Evolutionary conservation across 2,888 invertebrate species (phyloP).

Genomic region (Mythimna albipuncta): DNA sequence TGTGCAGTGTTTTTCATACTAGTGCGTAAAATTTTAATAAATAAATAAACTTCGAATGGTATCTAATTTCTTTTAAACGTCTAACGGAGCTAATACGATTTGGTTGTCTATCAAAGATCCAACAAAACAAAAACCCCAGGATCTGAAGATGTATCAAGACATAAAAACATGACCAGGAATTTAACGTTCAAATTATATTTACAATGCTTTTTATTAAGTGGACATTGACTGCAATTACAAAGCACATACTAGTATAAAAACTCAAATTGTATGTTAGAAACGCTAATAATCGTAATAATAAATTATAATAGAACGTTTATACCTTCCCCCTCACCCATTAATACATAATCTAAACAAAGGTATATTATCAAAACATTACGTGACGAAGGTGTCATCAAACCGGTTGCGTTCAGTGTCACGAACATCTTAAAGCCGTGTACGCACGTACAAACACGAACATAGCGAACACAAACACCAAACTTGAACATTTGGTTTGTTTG

Average conservation of each 20-base stretch:
- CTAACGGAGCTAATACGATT: no score
- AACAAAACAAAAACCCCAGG: no score
- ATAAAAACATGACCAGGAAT: neutral
- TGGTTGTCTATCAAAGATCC: no score
- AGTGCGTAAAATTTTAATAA: no score
- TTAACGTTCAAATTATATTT: neutral
- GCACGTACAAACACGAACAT: no score
- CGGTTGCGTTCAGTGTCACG: constrained; percentile 2
- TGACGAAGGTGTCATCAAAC: constrained; percentile 18
- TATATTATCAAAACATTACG: constrained; percentile 17
- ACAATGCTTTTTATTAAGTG: no score
- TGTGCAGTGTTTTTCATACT: no score
- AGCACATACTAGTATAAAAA: neutral
- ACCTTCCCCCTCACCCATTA: neutral
- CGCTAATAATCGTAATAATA: neutral
- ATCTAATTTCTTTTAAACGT: no score
- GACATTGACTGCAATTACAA: neutral
- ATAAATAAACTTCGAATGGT: no score
- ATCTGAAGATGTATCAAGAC: no score
- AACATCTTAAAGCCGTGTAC: neutral
- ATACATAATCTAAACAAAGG: constrained; percentile 18
- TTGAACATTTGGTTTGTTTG: no score
- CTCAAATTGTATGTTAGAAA: neutral
- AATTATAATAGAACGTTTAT: neutral
- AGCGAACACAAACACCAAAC: no score